These are phyloP conservation scores for Temnopleurus reevesii DNA, from an alignment of 53 echinoderm and acorn worm species.

Conservation along the genomic window DNA sequence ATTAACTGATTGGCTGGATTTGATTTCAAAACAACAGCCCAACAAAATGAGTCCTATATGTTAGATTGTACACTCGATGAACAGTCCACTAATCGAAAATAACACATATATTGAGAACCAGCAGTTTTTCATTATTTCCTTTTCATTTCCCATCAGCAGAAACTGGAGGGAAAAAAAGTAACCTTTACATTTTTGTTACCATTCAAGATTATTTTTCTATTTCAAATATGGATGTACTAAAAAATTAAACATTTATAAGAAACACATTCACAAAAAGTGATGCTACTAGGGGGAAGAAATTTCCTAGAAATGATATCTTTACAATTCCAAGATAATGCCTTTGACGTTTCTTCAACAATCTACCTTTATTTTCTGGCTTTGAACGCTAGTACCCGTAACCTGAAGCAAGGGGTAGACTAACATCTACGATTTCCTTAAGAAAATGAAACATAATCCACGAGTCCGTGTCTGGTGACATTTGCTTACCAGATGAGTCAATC, in stretches of 20 bases:
- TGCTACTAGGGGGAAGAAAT: too few species aligned
- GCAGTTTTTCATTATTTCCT: too few species aligned
- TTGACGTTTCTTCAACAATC: background rate
- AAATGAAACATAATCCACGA: conserved; percentile 4
- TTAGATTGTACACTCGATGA: background rate
- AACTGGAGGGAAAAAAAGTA: too few species aligned
- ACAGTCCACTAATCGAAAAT: too few species aligned
- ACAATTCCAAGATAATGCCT: background rate
- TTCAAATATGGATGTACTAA: too few species aligned
- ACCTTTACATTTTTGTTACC: background rate
- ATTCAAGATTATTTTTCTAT: background rate
- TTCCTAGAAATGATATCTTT: background rate
- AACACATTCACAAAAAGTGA: background rate
- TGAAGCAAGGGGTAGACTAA: background rate
- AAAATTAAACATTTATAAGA: background rate
- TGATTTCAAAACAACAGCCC: background rate
- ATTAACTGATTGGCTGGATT: background rate
- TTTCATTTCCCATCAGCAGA: too few species aligned
- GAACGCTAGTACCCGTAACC: background rate
- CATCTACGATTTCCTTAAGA: background rate
- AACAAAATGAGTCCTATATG: background rate
- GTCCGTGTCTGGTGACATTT: background rate
- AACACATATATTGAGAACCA: too few species aligned
- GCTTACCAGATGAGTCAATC: background rate
- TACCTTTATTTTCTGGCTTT: background rate